Conservation (phyloP, 2,888 invertebrate genomes). For the Proisotoma minuta region DNA sequence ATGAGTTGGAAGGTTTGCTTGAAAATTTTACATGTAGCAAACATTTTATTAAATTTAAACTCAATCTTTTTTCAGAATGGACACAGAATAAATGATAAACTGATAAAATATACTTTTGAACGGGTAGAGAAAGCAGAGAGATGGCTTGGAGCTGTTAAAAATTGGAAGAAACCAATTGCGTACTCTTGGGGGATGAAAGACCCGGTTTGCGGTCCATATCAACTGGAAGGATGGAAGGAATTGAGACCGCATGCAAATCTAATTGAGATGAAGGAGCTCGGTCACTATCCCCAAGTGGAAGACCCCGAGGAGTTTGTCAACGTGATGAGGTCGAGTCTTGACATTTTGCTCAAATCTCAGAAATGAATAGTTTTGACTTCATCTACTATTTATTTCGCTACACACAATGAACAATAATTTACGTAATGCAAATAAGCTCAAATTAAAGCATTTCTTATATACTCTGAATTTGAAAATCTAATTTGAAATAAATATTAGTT, state of each 20-base stretch:
- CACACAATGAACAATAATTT: too few species aligned
- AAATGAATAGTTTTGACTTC: too few species aligned
- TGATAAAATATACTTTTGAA: conserved; percentile 37
- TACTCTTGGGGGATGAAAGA: conserved; percentile 37
- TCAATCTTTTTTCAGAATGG: conserved; percentile 20
- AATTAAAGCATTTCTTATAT: too few species aligned
- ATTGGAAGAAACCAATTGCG: conserved; percentile 29
- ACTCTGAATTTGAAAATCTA: too few species aligned
- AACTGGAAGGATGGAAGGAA: conserved; percentile 28
- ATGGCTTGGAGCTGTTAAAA: conserved; percentile 29
- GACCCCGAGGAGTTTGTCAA: conserved; percentile 28
- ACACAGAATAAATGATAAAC: conserved; percentile 31
- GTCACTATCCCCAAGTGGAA: conserved; percentile 38
- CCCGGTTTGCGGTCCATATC: conserved; percentile 24
- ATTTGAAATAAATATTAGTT: too few species aligned
- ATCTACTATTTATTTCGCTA: too few species aligned
- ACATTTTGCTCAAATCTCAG: not conserved
- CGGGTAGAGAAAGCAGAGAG: conserved; percentile 27
- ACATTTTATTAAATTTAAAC: too few species aligned
- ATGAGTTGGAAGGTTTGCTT: not conserved
- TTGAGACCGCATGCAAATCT: conserved; percentile 29
- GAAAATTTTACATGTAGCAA: not conserved
- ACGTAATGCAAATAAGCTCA: too few species aligned
- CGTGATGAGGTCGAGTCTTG: conserved; percentile 8
- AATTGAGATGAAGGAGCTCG: conserved; percentile 24